These are phyloP conservation scores for Drosophila mettleri DNA, from an alignment of 2,888 invertebrate species.

Conservation along the genomic window DNA sequence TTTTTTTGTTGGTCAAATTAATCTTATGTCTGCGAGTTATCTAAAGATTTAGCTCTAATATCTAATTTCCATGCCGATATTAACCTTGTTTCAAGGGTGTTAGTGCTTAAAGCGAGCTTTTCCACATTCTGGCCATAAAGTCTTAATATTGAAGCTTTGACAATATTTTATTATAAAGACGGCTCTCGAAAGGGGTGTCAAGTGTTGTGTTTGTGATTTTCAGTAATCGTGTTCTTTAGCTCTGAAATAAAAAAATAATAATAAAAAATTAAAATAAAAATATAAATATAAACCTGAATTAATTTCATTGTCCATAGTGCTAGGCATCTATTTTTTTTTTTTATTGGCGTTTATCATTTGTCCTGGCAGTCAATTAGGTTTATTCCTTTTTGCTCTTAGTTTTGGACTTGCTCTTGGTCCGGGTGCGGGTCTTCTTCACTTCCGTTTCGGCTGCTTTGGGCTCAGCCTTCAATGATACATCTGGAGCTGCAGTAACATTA, in stretches of 20 bases:
- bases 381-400: conserved; percentile 36
- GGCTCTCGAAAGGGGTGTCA: not conserved
- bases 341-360: not conserved
- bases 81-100: not conserved
- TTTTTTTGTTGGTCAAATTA: not conserved
- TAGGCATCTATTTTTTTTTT: not conserved
- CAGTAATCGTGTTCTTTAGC: not conserved
- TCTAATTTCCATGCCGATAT: not conserved
- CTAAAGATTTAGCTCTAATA: no score
- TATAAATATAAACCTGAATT: not conserved
- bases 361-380: not conserved
- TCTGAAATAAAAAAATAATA: not conserved
- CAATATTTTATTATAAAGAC: not conserved
- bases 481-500: not conserved
- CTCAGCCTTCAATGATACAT: not conserved
- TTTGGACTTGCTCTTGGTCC: conserved; percentile 37
- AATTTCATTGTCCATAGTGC: not conserved
- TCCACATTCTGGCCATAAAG: not conserved
- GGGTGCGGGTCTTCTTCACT: conserved; percentile 33
- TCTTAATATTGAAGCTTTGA: not conserved
- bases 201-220: not conserved
- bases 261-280: not conserved
- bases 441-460: not conserved
- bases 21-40: no score
- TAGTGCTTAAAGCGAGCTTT: not conserved